phyloP scores from a whole-genome alignment of 2,888 invertebrate species.

The Balanococcus diminutus region DNA sequence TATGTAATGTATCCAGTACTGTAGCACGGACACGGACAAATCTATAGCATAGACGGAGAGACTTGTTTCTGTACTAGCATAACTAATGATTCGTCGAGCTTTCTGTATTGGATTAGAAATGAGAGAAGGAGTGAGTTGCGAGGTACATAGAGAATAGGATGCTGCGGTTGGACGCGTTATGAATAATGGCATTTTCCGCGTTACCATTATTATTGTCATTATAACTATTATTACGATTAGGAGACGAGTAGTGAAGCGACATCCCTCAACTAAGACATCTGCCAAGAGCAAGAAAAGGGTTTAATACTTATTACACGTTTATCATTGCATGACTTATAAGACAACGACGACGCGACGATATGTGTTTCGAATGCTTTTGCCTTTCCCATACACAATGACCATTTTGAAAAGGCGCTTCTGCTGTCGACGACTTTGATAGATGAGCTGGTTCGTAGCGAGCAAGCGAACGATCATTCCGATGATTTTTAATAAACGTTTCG shows the following conservation, averaged over 20 bases:
- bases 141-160: background rate
- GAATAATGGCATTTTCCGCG: constrained; percentile 39
- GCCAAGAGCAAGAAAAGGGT: constrained; percentile 35
- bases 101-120: background rate
- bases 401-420: constrained; percentile 31
- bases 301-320: constrained; percentile 41
- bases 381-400: constrained; percentile 19
- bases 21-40: background rate
- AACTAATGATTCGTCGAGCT: constrained; percentile 31
- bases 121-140: background rate
- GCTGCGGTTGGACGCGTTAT: constrained; percentile 37
- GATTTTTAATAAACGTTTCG: constrained; percentile 23
- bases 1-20: background rate
- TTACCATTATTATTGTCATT: constrained; percentile 43
- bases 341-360: constrained; percentile 27
- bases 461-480: background rate
- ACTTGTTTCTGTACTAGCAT: constrained; percentile 1
- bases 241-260: constrained; percentile 20
- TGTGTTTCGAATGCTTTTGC: constrained; percentile 34
- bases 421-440: constrained; percentile 27
- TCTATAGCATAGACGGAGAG: background rate
- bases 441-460: background rate
- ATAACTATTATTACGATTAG: constrained; percentile 42
- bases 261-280: constrained; percentile 39
- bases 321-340: constrained; percentile 41